Evolutionary conservation across 2,888 invertebrate genomes (phyloP).

Genomic region (Coelogynopora nodosa): DNA sequence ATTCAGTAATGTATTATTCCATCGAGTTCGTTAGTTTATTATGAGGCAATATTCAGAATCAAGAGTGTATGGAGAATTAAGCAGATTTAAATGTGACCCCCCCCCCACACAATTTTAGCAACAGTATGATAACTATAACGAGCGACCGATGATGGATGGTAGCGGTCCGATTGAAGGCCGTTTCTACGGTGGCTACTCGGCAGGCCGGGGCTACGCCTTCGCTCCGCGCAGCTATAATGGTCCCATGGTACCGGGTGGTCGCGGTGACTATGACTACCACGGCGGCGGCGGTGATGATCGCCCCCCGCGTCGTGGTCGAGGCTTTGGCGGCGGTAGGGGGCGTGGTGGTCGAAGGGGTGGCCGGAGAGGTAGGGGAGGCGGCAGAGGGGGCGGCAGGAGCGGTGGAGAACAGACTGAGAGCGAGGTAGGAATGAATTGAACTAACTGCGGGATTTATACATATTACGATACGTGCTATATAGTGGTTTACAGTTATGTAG

Average conservation of each 20-base stretch:
- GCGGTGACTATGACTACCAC: neutral
- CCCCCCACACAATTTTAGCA: no score
- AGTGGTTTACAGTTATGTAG: no score
- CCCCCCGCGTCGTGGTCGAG: neutral
- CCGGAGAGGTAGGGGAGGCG: neutral
- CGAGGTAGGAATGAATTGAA: no score
- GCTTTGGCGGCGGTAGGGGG: neutral
- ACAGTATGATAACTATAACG: neutral
- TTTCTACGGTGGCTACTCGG: slow-evolving; percentile 17
- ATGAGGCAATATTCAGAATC: no score
- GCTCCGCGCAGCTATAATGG: neutral
- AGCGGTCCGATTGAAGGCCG: neutral
- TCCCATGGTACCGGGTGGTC: neutral
- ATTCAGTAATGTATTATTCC: no score
- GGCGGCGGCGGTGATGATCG: neutral
- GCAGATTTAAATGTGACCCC: no score
- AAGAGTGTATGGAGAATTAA: no score
- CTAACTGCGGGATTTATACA: no score
- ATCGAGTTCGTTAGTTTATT: no score
- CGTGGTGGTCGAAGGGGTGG: neutral
- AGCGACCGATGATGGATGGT: neutral
- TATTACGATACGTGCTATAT: no score
- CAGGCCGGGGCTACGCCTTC: neutral
- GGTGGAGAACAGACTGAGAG: neutral
- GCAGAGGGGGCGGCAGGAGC: neutral